Conservation (phyloP, 2,797 vertebrate species). For the Bryconaethiops microstoma region DNA sequence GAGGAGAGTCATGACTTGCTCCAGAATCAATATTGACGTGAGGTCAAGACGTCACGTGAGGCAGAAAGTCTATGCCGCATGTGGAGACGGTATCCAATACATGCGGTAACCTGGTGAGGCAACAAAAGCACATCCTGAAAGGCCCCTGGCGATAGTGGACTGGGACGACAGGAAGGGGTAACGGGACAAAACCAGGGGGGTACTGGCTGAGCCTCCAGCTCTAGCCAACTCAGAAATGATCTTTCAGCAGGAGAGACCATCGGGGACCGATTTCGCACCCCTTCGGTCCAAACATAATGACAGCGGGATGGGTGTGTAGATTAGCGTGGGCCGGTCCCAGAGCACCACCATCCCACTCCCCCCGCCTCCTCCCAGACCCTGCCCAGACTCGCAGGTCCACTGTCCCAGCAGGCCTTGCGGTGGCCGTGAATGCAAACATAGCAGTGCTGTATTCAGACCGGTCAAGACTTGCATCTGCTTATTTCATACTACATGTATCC, state of each 20-base stretch:
- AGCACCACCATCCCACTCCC: slow-evolving; percentile 61
- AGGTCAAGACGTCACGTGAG: slow-evolving; percentile 42
- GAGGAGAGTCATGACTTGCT: slow-evolving; percentile 64
- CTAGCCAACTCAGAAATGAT: slow-evolving; percentile 70
- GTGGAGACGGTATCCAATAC: neutral
- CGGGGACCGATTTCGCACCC: slow-evolving; percentile 67
- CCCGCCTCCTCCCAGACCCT: slow-evolving; percentile 72
- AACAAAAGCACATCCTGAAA: slow-evolving; percentile 56
- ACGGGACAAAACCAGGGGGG: slow-evolving; percentile 60
- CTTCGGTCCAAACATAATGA: slow-evolving; percentile 73
- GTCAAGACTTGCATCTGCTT: neutral
- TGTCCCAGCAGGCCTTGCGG: slow-evolving; percentile 82
- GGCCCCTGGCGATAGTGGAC: slow-evolving; percentile 36
- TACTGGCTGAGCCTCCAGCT: slow-evolving; percentile 60
- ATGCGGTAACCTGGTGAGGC: slow-evolving; percentile 56
- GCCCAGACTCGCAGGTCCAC: slow-evolving; percentile 79
- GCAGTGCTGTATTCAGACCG: neutral
- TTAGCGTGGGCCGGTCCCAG: slow-evolving; percentile 73
- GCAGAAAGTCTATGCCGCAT: slow-evolving; percentile 17
- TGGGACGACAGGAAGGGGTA: slow-evolving; percentile 62
- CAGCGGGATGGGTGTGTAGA: slow-evolving; percentile 69
- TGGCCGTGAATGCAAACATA: slow-evolving; percentile 65
- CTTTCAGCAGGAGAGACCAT: slow-evolving; percentile 70
- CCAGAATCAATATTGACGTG: slow-evolving; percentile 69
- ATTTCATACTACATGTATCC: neutral